A percentile compares a stretch with the other conserved stretches of the same genome.
phyloP scores from a whole-genome alignment of 2,113 vertebrate species.

The Alosa alosa region DNA sequence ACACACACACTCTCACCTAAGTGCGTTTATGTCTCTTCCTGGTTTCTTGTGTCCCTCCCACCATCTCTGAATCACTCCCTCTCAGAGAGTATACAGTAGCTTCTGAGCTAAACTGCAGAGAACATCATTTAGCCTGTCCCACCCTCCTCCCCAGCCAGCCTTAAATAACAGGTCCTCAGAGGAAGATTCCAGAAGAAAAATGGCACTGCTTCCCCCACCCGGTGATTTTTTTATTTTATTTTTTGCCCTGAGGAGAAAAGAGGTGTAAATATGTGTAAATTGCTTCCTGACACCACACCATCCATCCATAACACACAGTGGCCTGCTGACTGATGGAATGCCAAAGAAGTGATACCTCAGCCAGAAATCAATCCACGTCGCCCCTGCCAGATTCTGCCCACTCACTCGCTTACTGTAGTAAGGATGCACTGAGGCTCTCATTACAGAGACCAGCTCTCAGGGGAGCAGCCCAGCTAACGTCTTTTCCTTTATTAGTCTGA shows the following conservation, averaged over 20 bases:
- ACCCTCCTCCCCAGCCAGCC: neutral
- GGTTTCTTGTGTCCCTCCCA: neutral
- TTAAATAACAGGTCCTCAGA: neutral
- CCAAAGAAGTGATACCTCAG: conserved; percentile 73
- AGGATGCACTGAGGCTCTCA: conserved; percentile 1
- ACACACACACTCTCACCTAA: neutral
- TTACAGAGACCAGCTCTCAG: neutral
- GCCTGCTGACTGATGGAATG: conserved; percentile 45
- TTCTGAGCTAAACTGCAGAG: conserved; percentile 23
- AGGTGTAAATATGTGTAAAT: conserved; percentile 74
- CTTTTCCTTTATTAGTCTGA: neutral
- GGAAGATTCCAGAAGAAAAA: conserved; percentile 30
- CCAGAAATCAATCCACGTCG: neutral
- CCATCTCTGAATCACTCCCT: conserved; percentile 2
- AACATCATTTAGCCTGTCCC: conserved; percentile 23
- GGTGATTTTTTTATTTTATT: neutral
- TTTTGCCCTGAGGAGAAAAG: conserved; percentile 43
- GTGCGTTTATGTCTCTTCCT: neutral
- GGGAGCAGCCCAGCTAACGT: neutral
- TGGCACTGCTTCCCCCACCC: conserved; percentile 49
- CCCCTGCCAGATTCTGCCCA: neutral
- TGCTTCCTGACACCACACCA: conserved; percentile 31
- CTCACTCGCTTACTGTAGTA: neutral
- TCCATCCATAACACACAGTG: conserved; percentile 18
- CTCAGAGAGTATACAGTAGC: neutral